A percentile compares a stretch with the other conserved stretches of the same genome.
These are phyloP conservation scores for Priocnemis perturbator DNA, from an alignment of 2,888 invertebrate genomes.

Conservation along the genomic window DNA sequence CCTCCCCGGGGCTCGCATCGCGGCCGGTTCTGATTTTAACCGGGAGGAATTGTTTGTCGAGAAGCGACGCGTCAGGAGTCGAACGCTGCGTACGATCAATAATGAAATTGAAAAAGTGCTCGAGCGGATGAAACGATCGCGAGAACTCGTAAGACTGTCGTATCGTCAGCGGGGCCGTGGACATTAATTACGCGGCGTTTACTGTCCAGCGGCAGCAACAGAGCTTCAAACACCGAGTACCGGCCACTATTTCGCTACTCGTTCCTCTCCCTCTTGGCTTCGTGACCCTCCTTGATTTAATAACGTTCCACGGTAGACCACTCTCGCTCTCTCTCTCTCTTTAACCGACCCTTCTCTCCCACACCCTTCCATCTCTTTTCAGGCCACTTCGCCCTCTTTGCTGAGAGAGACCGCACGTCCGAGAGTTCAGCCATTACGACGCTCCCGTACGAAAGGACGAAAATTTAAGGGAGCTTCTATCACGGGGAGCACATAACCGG, in stretches of 20 bases:
- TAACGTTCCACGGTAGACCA: conserved; percentile 38
- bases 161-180: conserved; percentile 23
- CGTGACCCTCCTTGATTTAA: conserved; percentile 42
- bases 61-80: neutral
- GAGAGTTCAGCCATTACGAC: conserved; percentile 30
- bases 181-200: conserved; percentile 41
- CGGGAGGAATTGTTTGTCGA: no score
- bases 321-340: conserved; percentile 21
- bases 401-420: conserved; percentile 29
- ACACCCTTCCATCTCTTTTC: no score
- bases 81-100: no score
- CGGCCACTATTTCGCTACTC: neutral
- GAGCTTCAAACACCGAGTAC: conserved; percentile 14
- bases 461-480: conserved; percentile 18
- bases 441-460: conserved; percentile 26
- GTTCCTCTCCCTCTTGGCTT: conserved; percentile 1
- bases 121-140: no score
- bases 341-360: neutral
- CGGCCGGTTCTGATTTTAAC: no score
- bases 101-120: no score
- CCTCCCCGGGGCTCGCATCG: neutral
- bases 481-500: neutral
- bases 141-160: no score
- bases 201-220: conserved; percentile 41
- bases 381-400: conserved; percentile 5